Evolutionary conservation across 2,797 vertebrate genomes (phyloP), one percentile per base, ranked within the genome.

Genomic region (Heliangelus exortis): DNA sequence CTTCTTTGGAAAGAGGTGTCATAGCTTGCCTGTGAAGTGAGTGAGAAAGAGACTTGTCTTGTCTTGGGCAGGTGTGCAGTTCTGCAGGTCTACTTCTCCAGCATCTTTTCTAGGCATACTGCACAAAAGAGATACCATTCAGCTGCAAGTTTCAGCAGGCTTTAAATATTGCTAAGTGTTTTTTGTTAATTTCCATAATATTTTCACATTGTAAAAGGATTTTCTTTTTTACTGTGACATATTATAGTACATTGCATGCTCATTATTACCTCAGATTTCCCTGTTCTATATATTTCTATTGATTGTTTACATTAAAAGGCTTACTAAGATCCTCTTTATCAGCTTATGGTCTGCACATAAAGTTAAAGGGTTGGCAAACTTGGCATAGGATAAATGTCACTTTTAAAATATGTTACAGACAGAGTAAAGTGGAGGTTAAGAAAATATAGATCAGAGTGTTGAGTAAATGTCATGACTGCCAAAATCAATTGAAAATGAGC

Each of bases 311-410:
- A 67, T 59, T 85, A 62, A 67, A 88, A 83, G 15, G 34, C 62
- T 92, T 91, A 84, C 92, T 76, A 83, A 85, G 76, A 65, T 92
- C 77, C 28, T 91, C 91, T 94, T 94, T 93, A 68, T 95, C 84
- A 95, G 77, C 55, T 89, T 87, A 66, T 45, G 31, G 39, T 77
- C 95, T 92, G 54, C 84, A 73, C n/a, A 72, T 62, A 91, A 50
- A 74, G 85, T 96, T 89, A 87, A 90, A 97, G 41, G 47, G 74
- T 62, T 97, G 96, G 95, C 85, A 95, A 95, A 96, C 45, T 53
- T 96, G 96, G 92, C 95, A 78, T 68, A 39, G 67, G 61, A 95
- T 96, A 96, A 97, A 96, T 96, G 96, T 94, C 95, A 97, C 90
- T 97, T 97, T 93, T 89, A 88, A 96, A 97, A 97, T 86, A 91